phyloP scores from a whole-genome alignment of 1,140 invertebrate genomes.

The Drosophila truncata region DNA sequence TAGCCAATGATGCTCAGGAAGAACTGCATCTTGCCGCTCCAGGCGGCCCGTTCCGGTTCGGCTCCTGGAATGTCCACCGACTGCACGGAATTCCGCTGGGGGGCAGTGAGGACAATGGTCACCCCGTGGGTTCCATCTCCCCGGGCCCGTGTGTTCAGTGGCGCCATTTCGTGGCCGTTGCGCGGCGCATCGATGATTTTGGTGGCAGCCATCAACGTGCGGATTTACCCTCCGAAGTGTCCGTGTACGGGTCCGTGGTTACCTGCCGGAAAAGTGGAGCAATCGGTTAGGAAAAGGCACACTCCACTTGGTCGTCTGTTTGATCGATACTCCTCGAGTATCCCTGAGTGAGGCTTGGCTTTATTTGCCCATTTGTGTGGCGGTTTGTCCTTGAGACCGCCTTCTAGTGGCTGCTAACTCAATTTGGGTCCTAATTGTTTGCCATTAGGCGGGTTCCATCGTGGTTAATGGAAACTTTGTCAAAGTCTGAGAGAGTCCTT shows the following conservation, averaged over 20 bases:
- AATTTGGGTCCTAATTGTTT: conserved; percentile 69
- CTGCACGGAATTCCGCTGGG: conserved; percentile 86
- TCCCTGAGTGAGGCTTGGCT: conserved; percentile 3
- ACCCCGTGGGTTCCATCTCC: conserved; percentile 88
- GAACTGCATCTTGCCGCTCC: conserved; percentile 95
- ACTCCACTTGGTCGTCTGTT: not conserved
- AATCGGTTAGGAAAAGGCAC: conserved; percentile 30
- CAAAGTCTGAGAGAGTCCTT: not conserved
- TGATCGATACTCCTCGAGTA: conserved; percentile 38
- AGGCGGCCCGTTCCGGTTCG: conserved; percentile 89
- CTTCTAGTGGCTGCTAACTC: conserved; percentile 59
- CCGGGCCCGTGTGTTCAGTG: conserved; percentile 89
- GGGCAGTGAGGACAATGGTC: conserved; percentile 88
- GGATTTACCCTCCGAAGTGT: conserved; percentile 24
- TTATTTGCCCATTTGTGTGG: conserved; percentile 43
- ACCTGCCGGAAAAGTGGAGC: conserved; percentile 40
- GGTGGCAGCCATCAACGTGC: conserved; percentile 83
- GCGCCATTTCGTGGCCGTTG: conserved; percentile 91
- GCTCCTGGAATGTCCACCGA: conserved; percentile 85
- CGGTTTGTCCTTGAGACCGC: conserved; percentile 33
- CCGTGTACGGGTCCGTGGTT: conserved; percentile 36
- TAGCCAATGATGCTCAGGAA: conserved; percentile 96
- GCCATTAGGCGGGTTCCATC: conserved; percentile 51
- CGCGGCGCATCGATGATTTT: conserved; percentile 85
- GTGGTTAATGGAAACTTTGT: conserved; percentile 31